Evolutionary conservation across 2,888 invertebrate species (phyloP).

Genomic region (Sussaba pulchella): DNA sequence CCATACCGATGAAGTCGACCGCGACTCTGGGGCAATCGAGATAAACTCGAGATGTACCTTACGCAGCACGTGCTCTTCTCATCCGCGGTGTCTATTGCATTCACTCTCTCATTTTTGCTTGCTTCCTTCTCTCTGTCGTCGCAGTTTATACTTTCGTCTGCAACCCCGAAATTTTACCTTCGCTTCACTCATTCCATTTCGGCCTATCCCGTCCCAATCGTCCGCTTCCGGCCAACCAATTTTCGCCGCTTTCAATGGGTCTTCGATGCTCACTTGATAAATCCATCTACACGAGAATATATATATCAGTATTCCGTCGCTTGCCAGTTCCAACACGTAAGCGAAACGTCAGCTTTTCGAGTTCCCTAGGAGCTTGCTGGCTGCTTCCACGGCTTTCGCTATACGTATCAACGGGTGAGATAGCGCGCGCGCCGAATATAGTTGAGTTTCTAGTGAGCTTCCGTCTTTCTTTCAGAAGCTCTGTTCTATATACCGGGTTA

Average conservation of each 20-base stretch:
- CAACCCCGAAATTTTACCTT: neutral
- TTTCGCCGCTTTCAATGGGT: conserved; percentile 70
- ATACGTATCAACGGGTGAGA: conserved; percentile 33
- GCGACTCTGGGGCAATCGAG: conserved; percentile 29
- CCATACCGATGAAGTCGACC: conserved; percentile 38
- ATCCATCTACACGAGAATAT: conserved; percentile 68
- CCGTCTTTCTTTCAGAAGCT: conserved; percentile 18
- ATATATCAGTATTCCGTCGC: conserved; percentile 32
- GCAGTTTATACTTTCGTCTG: neutral
- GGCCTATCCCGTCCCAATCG: conserved; percentile 44
- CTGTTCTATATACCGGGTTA: conserved; percentile 9
- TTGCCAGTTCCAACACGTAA: conserved; percentile 74
- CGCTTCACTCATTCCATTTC: conserved; percentile 19
- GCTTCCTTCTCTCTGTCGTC: neutral
- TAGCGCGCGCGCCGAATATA: neutral
- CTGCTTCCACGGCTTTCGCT: conserved; percentile 35
- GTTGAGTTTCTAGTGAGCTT: conserved; percentile 4
- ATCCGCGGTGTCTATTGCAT: conserved; percentile 35
- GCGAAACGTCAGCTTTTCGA: conserved; percentile 82
- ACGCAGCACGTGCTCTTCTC: conserved; percentile 52
- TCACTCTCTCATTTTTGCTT: conserved; percentile 6
- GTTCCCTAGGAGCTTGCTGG: conserved; percentile 51
- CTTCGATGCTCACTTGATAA: conserved; percentile 71
- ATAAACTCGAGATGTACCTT: conserved; percentile 59
- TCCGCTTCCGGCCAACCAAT: conserved; percentile 64